Base-by-base conservation (phyloP, 2,888 invertebrate species). In the Patella ulyssiponensis region DNA sequence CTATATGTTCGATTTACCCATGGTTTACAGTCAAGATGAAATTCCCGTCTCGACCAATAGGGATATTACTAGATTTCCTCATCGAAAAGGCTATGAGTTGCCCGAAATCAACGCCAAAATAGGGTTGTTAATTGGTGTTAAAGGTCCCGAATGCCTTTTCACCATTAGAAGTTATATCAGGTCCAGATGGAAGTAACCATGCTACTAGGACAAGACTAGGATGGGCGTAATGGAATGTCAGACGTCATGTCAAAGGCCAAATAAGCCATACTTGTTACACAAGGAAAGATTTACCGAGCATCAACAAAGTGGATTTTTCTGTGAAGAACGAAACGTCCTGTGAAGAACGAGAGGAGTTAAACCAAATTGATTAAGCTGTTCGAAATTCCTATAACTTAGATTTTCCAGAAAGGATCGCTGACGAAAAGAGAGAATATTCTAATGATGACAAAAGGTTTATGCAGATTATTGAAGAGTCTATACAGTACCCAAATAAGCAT, bases 101-200 rank as follows among this genome's bases (percentile, higher is more conserved):
- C 76, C 76, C 12, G n/a, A 52, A 69, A 54, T 76, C n/a, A 70
- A 77, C 17, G 27, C 51, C 17, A 70, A 70, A 23, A 76, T 77
- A 14, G 75, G 74, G 15, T 54, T 77, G 54, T 75, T 77, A 17
- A 77, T 77, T 58, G 78, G 78, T 15, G 54, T 54, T 33, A n/a
- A 52, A 51, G n/a, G 71, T 77, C 11, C 33, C 78, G 2, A 75
- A 77, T 53, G 78, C 78, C 11, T 77, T 70, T 56, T 52, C 75
- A 14, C 78, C 78, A 3, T 51, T 54, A 5, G 75, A 77, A 23
- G 15, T 23, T 53, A 33, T n/a, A 14, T 70, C 76, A 27, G 78
- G 78, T 70, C 78, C 78, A 51, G 20, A 11, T 23, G 78, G 78
- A 12, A 76, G 69, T 23, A 75, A 75, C 20, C 76, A 77, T 77